Evolutionary conservation across 2,113 vertebrate species (phyloP), one percentile per base, ranked within the genome.

Genomic region (Phaethon lepturus): DNA sequence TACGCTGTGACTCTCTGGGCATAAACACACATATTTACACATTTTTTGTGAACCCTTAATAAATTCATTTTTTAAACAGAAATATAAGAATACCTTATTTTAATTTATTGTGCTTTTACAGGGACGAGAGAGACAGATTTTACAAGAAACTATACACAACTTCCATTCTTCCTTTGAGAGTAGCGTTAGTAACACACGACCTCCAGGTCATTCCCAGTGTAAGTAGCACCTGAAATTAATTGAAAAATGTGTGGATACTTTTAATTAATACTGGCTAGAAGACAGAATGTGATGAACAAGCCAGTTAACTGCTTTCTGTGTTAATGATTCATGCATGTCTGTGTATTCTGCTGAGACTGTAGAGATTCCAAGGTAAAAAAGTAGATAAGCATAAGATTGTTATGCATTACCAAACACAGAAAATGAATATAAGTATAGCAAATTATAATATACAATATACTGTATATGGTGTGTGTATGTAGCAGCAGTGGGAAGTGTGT

Each of bases 111-210:
- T 91, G 84, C 81, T 96, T 96, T 86, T 87, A 72, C 97, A 99
- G 99, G 99, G 99, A 24, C 97, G 99, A 38, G 99, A 99, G 95
- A 99, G 99, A 94, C 99, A 99, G 94, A 99, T 99, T 91, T 98
- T 99, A 88, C 99, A 99, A 96, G 99, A 99, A 98, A 99, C 99
- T 63, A 99, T 99, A 96, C 99, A 99, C 95, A 99, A 99, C 97
- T 99, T 99, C 97, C 99, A 99, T 95, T 99, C 99, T 8, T 99
- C 99, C 12, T 99, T 99, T 93, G 99, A 99, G 62, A 99, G 99
- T 90, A 99, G 99, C 19, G 99, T 99, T 80, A 99, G 99, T 95
- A 99, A 99, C 97, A 98, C 99, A 19, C 98, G 99, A 44, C 98
- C 98, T 4, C 97, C 98, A 67, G 99, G 98, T 88, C 98, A 98